Conservation (phyloP, 1,140 invertebrate species). For the Eriocheir sinensis region DNA sequence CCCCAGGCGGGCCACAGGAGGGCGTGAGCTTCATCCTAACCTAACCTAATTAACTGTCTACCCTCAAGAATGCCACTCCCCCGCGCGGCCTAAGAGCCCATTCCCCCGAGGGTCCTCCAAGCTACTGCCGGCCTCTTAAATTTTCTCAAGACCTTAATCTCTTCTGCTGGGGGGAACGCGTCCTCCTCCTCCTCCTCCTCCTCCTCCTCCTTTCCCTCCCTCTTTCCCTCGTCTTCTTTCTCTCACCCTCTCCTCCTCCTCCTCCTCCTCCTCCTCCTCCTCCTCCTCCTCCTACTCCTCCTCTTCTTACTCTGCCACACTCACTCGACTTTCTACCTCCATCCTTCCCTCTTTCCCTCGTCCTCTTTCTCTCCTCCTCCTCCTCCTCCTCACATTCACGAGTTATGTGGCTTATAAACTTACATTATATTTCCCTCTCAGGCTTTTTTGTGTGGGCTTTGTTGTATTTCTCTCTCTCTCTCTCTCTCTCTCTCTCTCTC, state of each 20-base stretch:
- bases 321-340: too few relatives aligned
- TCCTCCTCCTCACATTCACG: neutral
- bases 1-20: neutral
- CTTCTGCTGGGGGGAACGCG: neutral
- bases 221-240: too few relatives aligned
- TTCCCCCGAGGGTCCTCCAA: neutral
- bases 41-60: neutral
- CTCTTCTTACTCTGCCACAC: too few relatives aligned
- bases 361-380: neutral
- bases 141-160: constrained; percentile 25
- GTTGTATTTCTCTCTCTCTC: neutral
- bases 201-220: too few relatives aligned
- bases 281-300: too few relatives aligned
- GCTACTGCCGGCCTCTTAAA: constrained; percentile 13
- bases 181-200: neutral
- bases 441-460: too few relatives aligned
- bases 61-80: neutral
- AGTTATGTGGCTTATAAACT: neutral
- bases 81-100: neutral
- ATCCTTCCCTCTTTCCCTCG: neutral
- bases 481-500: neutral
- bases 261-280: too few relatives aligned
- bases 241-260: too few relatives aligned
- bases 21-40: neutral
- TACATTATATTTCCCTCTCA: neutral